Conservation (phyloP, 2,888 invertebrate species). For the Tupiocoris notatus region DNA sequence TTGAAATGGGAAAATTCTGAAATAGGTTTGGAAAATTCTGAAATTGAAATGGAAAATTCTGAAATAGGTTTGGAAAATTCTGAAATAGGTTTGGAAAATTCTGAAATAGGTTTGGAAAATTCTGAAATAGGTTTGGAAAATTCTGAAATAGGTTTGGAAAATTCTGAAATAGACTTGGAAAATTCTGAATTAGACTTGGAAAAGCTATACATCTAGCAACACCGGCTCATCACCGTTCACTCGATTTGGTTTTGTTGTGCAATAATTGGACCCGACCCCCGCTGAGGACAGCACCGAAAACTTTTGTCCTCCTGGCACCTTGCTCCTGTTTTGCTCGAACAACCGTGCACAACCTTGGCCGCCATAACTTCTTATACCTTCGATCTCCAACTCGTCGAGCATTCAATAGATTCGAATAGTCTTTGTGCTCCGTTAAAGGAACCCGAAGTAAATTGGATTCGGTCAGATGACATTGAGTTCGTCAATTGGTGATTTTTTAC, state of each 20-base stretch:
- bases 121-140: no score
- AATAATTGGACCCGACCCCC: not conserved
- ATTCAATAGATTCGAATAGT: not conserved
- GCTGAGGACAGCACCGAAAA: not conserved
- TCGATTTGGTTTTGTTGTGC: not conserved
- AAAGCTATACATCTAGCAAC: no score
- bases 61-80: no score
- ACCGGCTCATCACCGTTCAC: not conserved
- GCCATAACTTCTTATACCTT: not conserved
- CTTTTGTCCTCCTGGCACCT: not conserved
- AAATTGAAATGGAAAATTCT: no score
- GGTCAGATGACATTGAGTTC: not conserved
- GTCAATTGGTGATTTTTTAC: not conserved
- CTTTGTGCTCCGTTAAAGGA: not conserved
- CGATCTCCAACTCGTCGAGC: not conserved
- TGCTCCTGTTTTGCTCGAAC: not conserved
- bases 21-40: no score
- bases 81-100: no score
- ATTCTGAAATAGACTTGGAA: no score
- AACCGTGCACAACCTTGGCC: not conserved
- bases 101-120: no score
- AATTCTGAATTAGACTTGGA: no score
- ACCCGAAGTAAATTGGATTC: not conserved
- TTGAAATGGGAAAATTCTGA: no score
- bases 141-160: no score